phyloP scores from a whole-genome alignment of 2,113 vertebrate genomes.

The Leptosomus discolor region DNA sequence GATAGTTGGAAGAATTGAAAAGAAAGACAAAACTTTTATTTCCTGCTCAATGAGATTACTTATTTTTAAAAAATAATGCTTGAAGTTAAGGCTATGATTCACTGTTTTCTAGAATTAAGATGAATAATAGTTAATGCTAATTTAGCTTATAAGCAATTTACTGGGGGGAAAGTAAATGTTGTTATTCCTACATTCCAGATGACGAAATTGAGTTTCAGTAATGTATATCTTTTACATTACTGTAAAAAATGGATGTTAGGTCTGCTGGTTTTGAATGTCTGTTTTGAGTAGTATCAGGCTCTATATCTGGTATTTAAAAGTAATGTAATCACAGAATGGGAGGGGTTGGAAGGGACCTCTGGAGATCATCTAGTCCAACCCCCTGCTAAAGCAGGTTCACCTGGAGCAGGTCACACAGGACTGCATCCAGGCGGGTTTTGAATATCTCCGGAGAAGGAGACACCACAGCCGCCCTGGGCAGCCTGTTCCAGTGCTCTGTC shows the following conservation, averaged over 20 bases:
- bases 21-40: slow-evolving; percentile 35
- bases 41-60: not conserved
- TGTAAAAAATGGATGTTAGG: not conserved
- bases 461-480: too few relatives aligned
- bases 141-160: slow-evolving; percentile 1
- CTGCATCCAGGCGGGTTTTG: too few relatives aligned
- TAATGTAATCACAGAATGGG: too few relatives aligned
- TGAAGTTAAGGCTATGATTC: slow-evolving; percentile 9
- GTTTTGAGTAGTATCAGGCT: not conserved
- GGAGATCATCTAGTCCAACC: too few relatives aligned
- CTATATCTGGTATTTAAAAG: not conserved
- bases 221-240: not conserved
- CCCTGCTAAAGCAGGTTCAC: too few relatives aligned
- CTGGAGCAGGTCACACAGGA: too few relatives aligned
- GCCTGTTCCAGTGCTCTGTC: too few relatives aligned
- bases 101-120: not conserved
- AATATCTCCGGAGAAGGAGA: too few relatives aligned
- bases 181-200: slow-evolving; percentile 9
- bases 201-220: slow-evolving; percentile 11
- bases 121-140: slow-evolving; percentile 8
- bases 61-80: not conserved
- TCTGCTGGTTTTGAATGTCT: not conserved
- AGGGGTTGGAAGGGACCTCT: too few relatives aligned
- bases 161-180: slow-evolving; percentile 18
- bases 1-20: slow-evolving; percentile 11